Evolutionary conservation across 2,113 vertebrate species (phyloP).

Genomic region (Turdus rufiventris): DNA sequence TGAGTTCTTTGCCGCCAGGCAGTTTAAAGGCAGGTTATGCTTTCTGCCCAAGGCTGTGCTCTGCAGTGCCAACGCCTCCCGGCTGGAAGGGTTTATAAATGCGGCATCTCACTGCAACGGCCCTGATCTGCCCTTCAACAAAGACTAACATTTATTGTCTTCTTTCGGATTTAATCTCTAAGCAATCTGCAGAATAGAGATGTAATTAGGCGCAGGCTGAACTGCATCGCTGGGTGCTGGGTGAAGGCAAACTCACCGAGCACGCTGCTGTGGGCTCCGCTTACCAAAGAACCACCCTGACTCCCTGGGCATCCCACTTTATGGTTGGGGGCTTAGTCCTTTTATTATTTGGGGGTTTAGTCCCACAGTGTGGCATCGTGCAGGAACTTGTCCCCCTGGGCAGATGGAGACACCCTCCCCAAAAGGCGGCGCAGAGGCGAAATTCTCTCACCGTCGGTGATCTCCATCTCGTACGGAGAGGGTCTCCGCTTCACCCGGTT

Average conservation of each 20-base stretch:
- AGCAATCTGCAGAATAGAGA: neutral
- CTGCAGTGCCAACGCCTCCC: fast-evolving
- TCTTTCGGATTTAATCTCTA: neutral
- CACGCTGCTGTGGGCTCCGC: neutral
- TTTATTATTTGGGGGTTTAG: neutral
- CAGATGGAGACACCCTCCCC: neutral
- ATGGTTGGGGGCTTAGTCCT: neutral
- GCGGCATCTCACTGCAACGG: neutral
- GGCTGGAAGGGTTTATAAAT: neutral
- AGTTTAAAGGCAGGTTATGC: neutral
- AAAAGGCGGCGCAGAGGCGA: neutral
- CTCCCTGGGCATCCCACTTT: neutral
- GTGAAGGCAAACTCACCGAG: neutral
- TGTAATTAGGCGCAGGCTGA: neutral
- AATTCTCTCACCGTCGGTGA: constrained; percentile 83
- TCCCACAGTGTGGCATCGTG: neutral
- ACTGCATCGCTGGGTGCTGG: neutral
- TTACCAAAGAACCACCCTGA: neutral
- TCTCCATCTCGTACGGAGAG: constrained; percentile 93
- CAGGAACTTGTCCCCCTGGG: neutral
- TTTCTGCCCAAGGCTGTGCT: neutral
- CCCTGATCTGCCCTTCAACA: neutral
- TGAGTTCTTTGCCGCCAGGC: neutral
- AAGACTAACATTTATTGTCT: neutral
- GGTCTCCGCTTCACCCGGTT: constrained; percentile 85